Evolutionary conservation across 2,888 invertebrate species (phyloP).

Genomic region (Physocephala rufipes): DNA sequence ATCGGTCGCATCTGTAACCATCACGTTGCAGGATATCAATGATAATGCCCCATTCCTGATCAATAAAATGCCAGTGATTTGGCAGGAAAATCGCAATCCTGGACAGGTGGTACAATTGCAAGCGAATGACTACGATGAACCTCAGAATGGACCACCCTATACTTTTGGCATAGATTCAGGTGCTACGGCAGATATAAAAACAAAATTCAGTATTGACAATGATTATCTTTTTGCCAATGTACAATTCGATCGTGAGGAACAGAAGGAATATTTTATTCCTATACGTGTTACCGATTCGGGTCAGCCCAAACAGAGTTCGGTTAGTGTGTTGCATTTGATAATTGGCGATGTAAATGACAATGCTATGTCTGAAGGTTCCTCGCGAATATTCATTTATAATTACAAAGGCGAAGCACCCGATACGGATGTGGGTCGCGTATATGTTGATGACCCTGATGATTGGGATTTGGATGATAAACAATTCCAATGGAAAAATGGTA

Average conservation of each 20-base stretch:
- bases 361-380: conserved; percentile 85
- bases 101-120: conserved; percentile 76
- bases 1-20: conserved; percentile 74
- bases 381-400: conserved; percentile 93
- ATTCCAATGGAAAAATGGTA: conserved; percentile 74
- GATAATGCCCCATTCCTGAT: conserved; percentile 92
- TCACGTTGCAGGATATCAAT: conserved; percentile 83
- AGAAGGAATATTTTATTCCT: conserved; percentile 88
- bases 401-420: conserved; percentile 86
- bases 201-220: conserved; percentile 77
- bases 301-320: conserved; percentile 76
- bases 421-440: conserved; percentile 84
- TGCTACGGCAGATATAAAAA: conserved; percentile 74
- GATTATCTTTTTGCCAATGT: conserved; percentile 77
- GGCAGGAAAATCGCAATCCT: conserved; percentile 81
- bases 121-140: conserved; percentile 83
- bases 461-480: conserved; percentile 95
- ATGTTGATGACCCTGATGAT: conserved; percentile 94
- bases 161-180: conserved; percentile 69
- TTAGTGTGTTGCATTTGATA: conserved; percentile 85
- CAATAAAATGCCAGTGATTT: conserved; percentile 82
- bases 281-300: conserved; percentile 91
- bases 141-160: conserved; percentile 88
- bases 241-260: conserved; percentile 85
- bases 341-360: conserved; percentile 97